Base-by-base conservation (phyloP, 2,888 invertebrate genomes). In the Anthrax anthrax region DNA sequence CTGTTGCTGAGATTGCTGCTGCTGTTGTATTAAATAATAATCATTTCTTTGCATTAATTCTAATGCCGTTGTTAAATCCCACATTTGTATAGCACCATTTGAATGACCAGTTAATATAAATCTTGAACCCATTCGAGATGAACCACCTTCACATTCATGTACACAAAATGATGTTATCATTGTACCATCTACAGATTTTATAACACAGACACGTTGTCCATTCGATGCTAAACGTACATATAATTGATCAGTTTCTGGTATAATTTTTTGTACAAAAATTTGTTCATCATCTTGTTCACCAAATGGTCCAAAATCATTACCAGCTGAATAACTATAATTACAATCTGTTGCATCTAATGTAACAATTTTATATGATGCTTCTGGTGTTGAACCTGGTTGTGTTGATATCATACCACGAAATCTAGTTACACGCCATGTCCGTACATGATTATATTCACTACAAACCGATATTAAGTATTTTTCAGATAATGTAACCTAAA, bases 401-500 rank as follows among this genome's bases (percentile, higher is more conserved):
- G 97, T 98, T 38, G 92, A 95, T 52, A 98, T 90, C 95, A 97
- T 96, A 10, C 97, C 96, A 37, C 96, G 76, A 67, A 98, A 98
- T 51, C 97, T 76, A 0, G 94, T 96, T 41, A 98, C 89, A 18
- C 87, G 83, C 97, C 97, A 98, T 44, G 92, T 92, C 23, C 97
- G 74, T 13, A 97, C 96, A 66, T 98, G 97, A 70, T 96, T 95
- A 70, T 95, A 96, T 62, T 97, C 96, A 53, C 90, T 88, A 69
- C 97, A 98, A 34, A 94, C 92, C 0, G 94, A 94, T 37, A 96
- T 87, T 40, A 96, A 71, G 69, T 92, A 91, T 71, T 91, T 92
- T 64, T 96, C 95, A 10, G 94, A 95, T 23, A 97, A 70, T 18
- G 92, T 89, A 2, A 92, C 88, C 86, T 87, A 60, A 1, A 59